phyloP scores from a whole-genome alignment of 2,797 vertebrate species.

The Pangasius mekongensis region DNA sequence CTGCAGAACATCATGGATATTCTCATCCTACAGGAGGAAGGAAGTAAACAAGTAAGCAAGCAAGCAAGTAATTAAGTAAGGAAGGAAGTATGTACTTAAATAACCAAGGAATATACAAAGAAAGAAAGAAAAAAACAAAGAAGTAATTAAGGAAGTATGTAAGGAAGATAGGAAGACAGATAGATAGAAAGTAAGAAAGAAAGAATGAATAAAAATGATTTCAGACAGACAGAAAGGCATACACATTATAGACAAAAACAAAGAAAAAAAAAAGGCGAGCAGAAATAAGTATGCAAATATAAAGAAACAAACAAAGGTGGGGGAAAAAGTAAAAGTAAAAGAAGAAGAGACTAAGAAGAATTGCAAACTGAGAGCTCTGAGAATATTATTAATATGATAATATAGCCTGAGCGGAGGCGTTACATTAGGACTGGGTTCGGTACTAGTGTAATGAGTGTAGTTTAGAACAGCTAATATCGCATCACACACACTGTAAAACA shows the following conservation, averaged over 20 bases:
- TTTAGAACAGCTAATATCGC: background rate
- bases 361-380: too few species aligned
- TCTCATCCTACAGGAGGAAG: constrained; percentile 87
- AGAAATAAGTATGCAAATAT: background rate
- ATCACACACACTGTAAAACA: background rate
- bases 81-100: constrained; percentile 15
- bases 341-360: background rate
- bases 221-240: background rate
- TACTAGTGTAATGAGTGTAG: background rate
- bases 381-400: too few species aligned
- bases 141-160: constrained; percentile 51
- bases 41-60: background rate
- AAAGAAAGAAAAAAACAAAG: background rate
- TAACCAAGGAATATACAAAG: constrained; percentile 40
- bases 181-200: background rate
- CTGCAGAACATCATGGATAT: constrained; percentile 98
- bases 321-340: background rate
- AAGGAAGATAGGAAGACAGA: background rate
- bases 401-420: background rate
- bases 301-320: too few species aligned
- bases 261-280: background rate
- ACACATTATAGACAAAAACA: background rate
- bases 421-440: background rate
- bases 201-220: background rate
- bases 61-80: background rate